Conservation (phyloP, 2,888 invertebrate genomes). For the Dascillus cervinus region DNA sequence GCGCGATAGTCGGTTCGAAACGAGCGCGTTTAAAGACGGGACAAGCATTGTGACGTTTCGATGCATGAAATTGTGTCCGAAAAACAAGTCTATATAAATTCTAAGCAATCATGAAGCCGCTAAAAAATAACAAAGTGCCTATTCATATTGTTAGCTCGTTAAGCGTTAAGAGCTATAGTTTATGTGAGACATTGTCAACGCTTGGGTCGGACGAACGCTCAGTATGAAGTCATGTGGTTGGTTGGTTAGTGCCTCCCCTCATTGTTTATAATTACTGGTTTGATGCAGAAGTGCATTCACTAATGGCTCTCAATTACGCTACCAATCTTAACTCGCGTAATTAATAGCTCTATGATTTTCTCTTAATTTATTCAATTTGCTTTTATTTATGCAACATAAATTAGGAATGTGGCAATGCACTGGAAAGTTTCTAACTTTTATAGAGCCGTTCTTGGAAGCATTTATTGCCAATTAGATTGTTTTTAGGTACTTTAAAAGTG, state of each 20-base stretch:
- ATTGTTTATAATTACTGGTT: conserved; percentile 41
- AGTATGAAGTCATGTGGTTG: conserved; percentile 26
- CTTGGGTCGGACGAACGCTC: conserved; percentile 18
- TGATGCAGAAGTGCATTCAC: conserved; percentile 25
- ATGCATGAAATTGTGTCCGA: too few species aligned
- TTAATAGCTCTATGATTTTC: conserved; percentile 24
- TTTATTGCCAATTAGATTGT: conserved; percentile 13
- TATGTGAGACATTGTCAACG: conserved; percentile 27
- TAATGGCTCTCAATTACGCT: conserved; percentile 39
- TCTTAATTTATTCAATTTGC: conserved; percentile 7
- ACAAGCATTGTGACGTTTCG: too few species aligned
- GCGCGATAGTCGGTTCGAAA: too few species aligned
- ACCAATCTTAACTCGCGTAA: conserved; percentile 37
- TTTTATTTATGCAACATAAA: conserved; percentile 5
- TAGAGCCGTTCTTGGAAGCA: too few species aligned
- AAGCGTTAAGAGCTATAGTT: conserved; percentile 22
- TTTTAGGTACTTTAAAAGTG: conserved; percentile 14
- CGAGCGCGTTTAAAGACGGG: too few species aligned
- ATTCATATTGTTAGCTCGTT: conserved; percentile 25
- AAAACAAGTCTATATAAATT: too few species aligned
- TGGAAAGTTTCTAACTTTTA: background rate
- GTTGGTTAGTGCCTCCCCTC: conserved; percentile 32
- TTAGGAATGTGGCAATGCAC: background rate
- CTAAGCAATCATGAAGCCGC: conserved; percentile 11
- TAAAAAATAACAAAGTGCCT: conserved; percentile 20